Base-by-base conservation (phyloP, 2,888 invertebrate species). In the Epirrhoe tristata region DNA sequence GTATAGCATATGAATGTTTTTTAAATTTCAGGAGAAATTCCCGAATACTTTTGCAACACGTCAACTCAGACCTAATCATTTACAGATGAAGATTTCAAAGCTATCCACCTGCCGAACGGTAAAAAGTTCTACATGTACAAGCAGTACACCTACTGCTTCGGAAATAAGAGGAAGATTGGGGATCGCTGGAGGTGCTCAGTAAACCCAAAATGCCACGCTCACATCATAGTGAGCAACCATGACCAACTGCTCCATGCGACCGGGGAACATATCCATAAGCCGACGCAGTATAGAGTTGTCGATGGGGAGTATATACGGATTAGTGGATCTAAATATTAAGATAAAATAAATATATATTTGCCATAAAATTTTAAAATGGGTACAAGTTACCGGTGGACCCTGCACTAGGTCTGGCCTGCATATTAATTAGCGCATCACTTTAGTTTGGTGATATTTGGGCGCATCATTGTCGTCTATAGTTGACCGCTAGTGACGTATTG, bases 71-170 rank as follows among this genome's bases (percentile, higher is more conserved):
- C n/a, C n/a, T n/a, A n/a, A n/a, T n/a, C n/a, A 10, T 39, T 39
- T 14, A 43, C n/a, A 6, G 52, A 74, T 76, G 24, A 74, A 78
- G 77, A 72, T 46, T 48, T 72, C 0, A 74, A 74, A 73, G 14
- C 67, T 31, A 78, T 80, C 14, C 70, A 63, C 5, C 16, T 79
- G 48, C 7, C 31, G 0, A 78, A 74, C 55, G 79, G 79, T 5
- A 82, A 78, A 61, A 69, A 64, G 10, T 78, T 77, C 53, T 75
- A 75, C 52, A 73, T 81, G 78, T 77, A 76, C 52, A 74, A 75
- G 5, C 52, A 71, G 0, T 77, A 79, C 34, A 82, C 82, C 0
- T 84, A 79, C 58, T 62, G 76, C 16, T 74, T 71, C 36, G 70
- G 67, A 6, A 73, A 68, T 43, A 50, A 36, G 5, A 66, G 75